Base-by-base conservation (phyloP, 1,140 invertebrate genomes). In the Tetramorium parvispinum region DNA sequence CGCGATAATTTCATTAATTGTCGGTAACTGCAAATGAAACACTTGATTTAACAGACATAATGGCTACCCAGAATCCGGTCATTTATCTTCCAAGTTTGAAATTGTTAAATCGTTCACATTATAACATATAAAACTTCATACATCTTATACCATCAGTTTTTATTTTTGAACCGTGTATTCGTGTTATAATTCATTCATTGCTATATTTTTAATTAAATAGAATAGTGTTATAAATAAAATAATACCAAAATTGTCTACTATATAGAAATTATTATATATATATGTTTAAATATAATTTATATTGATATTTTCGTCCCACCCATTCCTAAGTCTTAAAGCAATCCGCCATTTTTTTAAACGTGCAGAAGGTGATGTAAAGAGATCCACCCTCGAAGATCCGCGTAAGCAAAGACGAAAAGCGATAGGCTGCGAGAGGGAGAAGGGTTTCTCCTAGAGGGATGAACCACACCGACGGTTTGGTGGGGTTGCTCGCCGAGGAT, bases 371-470 rank as follows among this genome's bases (percentile, higher is more conserved):
- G 51, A 79, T 88, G 68, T 85, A 91, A 91, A 91, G 83, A 88
- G 87, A 88, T 88, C 87, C 87, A 90, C 89, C 89, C 89, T 82
- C 66, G 57, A 87, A 71, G 81, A 85, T 86, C 65, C 66, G 43
- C 77, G 85, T 83, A 86, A 82, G 78, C 24, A 16, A 90, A 85
- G 78, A 86, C 81, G 86, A 81, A 79, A 51, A 63, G 71, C 59
- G 89, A 91, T 91, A 91, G 89, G 89, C 53, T 76, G n/a, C 43
- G 21, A 21, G 16, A 37, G 59, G 55, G 57, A 53, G 76, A 82
- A 83, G 86, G 88, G 81, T 89, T 81, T 71, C n/a, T 18, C 16
- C 68, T 61, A 27, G 73, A 88, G 89, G 89, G 89, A 70, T 82
- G 87, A 88, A 63, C 65, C 40, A 85, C 40, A 85, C 57, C 49